A percentile compares a stretch with the other conserved stretches of the same genome.
Conservation (phyloP, 2,797 vertebrate species). For the Falco rusticolus region DNA sequence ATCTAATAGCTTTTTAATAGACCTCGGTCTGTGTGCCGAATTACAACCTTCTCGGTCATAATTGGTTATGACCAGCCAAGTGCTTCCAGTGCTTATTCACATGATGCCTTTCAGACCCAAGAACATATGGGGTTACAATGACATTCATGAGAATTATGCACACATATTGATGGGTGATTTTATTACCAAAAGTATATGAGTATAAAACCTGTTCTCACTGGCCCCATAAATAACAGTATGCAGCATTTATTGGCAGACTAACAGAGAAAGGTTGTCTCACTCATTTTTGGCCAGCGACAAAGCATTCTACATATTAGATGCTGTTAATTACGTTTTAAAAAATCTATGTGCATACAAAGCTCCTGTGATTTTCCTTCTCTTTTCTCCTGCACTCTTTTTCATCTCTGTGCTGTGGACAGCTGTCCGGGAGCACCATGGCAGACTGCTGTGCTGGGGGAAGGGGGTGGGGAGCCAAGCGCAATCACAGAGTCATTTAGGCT, state of each 20-base stretch:
- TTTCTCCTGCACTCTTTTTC: neutral
- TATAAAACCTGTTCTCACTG: neutral
- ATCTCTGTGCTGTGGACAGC: neutral
- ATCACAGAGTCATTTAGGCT: too few species aligned
- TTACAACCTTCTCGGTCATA: neutral
- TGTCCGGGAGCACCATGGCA: rapidly evolving
- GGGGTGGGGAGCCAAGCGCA: neutral
- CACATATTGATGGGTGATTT: neutral
- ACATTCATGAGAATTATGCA: neutral
- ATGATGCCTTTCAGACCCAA: neutral
- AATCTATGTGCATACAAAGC: neutral
- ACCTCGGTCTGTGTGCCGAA: neutral
- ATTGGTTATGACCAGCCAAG: neutral
- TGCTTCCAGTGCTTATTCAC: neutral
- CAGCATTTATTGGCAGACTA: neutral
- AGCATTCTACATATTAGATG: neutral
- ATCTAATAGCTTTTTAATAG: slow-evolving; percentile 28
- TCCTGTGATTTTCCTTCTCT: neutral
- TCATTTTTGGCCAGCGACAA: neutral
- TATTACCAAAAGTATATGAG: neutral
- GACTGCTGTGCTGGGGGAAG: rapidly evolving
- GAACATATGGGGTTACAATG: neutral
- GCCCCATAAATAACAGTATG: neutral
- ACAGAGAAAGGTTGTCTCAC: neutral
- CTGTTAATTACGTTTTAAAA: neutral